Conservation (phyloP, 2,888 invertebrate genomes). For the Chromoteleia sp. region DNA sequence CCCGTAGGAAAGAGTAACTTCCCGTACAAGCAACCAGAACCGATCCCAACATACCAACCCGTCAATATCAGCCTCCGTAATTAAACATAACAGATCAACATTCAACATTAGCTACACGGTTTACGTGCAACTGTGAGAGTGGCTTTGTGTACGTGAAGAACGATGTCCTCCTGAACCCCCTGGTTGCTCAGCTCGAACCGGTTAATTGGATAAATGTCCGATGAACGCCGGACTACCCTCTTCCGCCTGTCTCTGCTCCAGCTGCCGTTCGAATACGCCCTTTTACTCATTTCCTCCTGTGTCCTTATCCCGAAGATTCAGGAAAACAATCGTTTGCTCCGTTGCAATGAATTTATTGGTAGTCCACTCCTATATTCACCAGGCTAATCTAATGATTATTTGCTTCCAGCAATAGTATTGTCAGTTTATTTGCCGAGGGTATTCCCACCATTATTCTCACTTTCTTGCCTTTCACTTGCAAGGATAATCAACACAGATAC, state of each 20-base stretch:
- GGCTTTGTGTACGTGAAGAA: slow-evolving; percentile 68
- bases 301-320: slow-evolving; percentile 78
- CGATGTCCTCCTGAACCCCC: slow-evolving; percentile 73
- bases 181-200: slow-evolving; percentile 78
- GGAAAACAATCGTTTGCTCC: slow-evolving; percentile 79
- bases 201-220: slow-evolving; percentile 85
- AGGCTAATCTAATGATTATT: slow-evolving; percentile 41
- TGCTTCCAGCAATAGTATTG: not conserved
- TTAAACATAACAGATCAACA: slow-evolving; percentile 85
- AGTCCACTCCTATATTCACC: slow-evolving; percentile 68
- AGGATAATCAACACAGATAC: too few relatives aligned
- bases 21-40: slow-evolving; percentile 77
- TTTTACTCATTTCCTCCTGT: slow-evolving; percentile 79
- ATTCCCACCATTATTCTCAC: slow-evolving; percentile 10
- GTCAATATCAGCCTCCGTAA: slow-evolving; percentile 83
- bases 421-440: slow-evolving; percentile 15
- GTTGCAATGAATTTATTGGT: slow-evolving; percentile 80
- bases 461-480: not conserved
- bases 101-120: slow-evolving; percentile 77
- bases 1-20: slow-evolving; percentile 82
- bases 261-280: slow-evolving; percentile 69
- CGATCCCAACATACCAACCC: slow-evolving; percentile 81
- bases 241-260: slow-evolving; percentile 72
- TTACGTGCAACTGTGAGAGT: slow-evolving; percentile 58
- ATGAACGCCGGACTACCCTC: slow-evolving; percentile 78